Percentiles rank a stretch among this genome's conserved stretches.
Conservation (phyloP, 2,888 invertebrate species). For the Bibio marci region DNA sequence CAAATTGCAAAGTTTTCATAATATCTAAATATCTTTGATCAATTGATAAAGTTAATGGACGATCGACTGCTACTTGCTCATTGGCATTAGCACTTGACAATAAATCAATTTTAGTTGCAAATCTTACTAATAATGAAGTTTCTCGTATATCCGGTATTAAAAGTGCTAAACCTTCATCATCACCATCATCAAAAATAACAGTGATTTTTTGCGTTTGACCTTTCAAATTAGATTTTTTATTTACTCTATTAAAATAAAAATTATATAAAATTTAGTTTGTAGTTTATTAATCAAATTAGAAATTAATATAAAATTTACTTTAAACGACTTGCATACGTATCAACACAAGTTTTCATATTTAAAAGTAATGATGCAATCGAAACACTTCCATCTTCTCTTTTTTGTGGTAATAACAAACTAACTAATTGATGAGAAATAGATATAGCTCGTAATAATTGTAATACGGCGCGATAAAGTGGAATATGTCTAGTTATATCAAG, state of each 20-base stretch:
- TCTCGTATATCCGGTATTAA: slow-evolving; percentile 82
- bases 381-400: slow-evolving; percentile 30
- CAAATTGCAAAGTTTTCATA: slow-evolving; percentile 81
- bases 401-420: slow-evolving; percentile 44
- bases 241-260: slow-evolving; percentile 32
- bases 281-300: no score
- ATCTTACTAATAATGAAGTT: slow-evolving; percentile 25
- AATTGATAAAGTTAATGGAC: slow-evolving; percentile 35
- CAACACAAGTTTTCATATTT: slow-evolving; percentile 82
- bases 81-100: slow-evolving; percentile 5
- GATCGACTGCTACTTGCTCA: slow-evolving; percentile 24
- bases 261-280: not conserved
- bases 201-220: slow-evolving; percentile 28
- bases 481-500: slow-evolving; percentile 95
- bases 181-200: slow-evolving; percentile 47
- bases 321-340: slow-evolving; percentile 75
- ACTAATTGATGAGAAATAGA: slow-evolving; percentile 43
- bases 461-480: slow-evolving; percentile 73
- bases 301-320: slow-evolving; percentile 34
- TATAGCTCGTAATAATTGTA: slow-evolving; percentile 63
- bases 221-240: slow-evolving; percentile 38
- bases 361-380: slow-evolving; percentile 61
- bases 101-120: slow-evolving; percentile 22
- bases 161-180: slow-evolving; percentile 75
- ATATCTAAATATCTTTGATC: slow-evolving; percentile 69